Percentiles rank a stretch among this genome's conserved stretches.
phyloP scores from a whole-genome alignment of 1,140 invertebrate genomes.

The Lepidostoma basale region DNA sequence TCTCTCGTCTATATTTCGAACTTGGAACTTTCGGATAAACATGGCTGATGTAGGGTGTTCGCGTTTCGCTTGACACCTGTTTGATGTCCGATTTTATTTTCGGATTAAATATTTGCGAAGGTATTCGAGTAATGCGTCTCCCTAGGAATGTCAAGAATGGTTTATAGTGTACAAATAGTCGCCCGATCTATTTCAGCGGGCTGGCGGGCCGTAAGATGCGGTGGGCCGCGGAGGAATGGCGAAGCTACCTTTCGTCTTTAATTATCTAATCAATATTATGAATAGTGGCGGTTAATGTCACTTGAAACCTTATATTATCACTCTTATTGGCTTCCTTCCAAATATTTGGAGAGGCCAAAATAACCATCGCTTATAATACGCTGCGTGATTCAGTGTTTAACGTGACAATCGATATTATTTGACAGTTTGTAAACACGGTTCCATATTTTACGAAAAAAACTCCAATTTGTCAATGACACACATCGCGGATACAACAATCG shows the following conservation, averaged over 20 bases:
- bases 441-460: too few species aligned
- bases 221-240: neutral
- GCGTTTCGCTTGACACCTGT: neutral
- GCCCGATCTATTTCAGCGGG: neutral
- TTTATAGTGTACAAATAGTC: neutral
- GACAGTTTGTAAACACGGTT: conserved; percentile 2
- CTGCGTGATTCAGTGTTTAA: neutral
- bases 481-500: too few species aligned
- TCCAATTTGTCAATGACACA: too few species aligned
- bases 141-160: neutral
- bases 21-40: neutral
- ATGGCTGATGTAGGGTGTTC: neutral
- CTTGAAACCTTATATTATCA: neutral
- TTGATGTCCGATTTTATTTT: conserved; percentile 6
- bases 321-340: neutral
- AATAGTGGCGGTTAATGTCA: neutral
- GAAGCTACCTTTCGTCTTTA: neutral
- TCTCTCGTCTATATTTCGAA: neutral
- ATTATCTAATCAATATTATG: neutral
- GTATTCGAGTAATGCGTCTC: neutral
- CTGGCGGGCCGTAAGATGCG: neutral
- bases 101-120: neutral
- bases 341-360: neutral
- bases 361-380: neutral
- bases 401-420: neutral